Base-by-base conservation (phyloP, 2,888 invertebrate genomes). In the Plebejus argus region DNA sequence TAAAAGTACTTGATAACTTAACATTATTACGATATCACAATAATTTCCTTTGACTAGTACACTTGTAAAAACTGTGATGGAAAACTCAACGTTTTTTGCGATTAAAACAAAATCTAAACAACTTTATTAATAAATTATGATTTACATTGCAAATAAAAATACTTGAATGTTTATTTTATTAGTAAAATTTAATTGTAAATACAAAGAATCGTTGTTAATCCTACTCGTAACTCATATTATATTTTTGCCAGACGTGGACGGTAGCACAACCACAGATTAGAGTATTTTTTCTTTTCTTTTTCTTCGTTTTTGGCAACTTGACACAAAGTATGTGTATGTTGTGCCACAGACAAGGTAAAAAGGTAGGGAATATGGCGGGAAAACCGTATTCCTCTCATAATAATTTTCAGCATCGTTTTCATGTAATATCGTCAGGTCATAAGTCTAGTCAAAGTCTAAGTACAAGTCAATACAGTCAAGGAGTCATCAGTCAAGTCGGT, bases 1-100 rank as follows among this genome's bases (percentile, higher is more conserved):
- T 87, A 92, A 84, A 83, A 92, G 83, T 84, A 90, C 85, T 83
- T 89, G 89, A 88, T 89, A 83, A 81, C 78, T 92, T 83, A 88
- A 88, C 92, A 92, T 91, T 89, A 82, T 85, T 84, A 88, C 84
- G 85, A 85, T 86, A 87, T 87, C 86, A 87, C 86, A 86, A 87
- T 86, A 84, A 80, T 86, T 87, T 84, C 80, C 84, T 82, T 84
- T 85, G 87, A 87, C 87, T 87, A 88, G 84, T 53, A 77, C 74
- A 76, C 49, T 77, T 78, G 66, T 39, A 61, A 66, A 78, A 76
- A 79, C 20, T 61, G 61, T 76, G 77, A 78, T 58, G 72, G 72
- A 58, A 45, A 74, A 77, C 77, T 76, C 23, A 45, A 75, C 71
- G 76, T 74, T 74, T 79, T 71, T 70, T 76, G 45, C 39, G 77